A percentile compares a stretch with the other conserved stretches of the same genome.
phyloP scores from a whole-genome alignment of 2,113 vertebrate species.

The Malurus cyaneus region DNA sequence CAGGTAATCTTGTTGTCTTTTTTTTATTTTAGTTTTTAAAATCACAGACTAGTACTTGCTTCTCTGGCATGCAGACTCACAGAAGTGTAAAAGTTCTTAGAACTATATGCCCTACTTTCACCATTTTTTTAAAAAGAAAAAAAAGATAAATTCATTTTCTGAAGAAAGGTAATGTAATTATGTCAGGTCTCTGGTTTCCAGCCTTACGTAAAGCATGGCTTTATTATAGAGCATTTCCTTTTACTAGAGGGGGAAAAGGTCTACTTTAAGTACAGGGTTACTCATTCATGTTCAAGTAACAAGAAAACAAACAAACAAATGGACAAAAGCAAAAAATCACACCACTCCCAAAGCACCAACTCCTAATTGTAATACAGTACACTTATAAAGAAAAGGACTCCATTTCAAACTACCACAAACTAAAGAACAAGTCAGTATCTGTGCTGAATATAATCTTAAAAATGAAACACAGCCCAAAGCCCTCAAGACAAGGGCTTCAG shows the following conservation, averaged over 20 bases:
- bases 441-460: background rate
- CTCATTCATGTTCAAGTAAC: background rate
- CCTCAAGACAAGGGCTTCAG: background rate
- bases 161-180: background rate
- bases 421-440: background rate
- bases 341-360: background rate
- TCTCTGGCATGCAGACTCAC: background rate
- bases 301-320: background rate
- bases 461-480: background rate
- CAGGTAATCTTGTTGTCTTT: background rate
- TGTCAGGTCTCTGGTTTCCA: background rate
- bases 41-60: background rate
- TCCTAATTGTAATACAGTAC: background rate
- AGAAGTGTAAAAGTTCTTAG: background rate
- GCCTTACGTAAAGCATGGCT: accelerated
- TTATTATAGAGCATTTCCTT: background rate
- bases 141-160: background rate
- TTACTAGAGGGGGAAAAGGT: background rate
- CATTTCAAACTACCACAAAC: background rate
- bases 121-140: background rate
- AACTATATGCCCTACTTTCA: background rate
- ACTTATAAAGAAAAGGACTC: background rate
- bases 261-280: background rate
- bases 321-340: background rate
- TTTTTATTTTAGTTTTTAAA: background rate